Base-by-base conservation (phyloP, 1,140 invertebrate genomes). In the Drosophila nasuta region DNA sequence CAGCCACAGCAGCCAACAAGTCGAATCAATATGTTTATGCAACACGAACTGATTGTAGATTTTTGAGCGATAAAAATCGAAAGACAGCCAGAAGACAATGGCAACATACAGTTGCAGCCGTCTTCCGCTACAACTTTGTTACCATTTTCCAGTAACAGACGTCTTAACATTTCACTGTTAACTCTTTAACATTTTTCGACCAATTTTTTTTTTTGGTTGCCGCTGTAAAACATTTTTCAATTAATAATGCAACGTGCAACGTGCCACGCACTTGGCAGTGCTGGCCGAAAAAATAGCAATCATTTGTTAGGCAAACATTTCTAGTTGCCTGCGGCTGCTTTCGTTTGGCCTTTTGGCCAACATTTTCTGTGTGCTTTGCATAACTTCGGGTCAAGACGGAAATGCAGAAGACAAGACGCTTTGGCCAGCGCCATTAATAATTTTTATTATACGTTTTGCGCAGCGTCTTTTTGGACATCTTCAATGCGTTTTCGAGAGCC, bases 321-420 rank as follows among this genome's bases (percentile, higher is more conserved):
- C 75, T 85, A 81, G 65, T 81, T 81, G 81, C 75, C 20, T 25
- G 20, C 68, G 79, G 46, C 69, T 75, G 85, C 77, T 89, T 88
- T 88, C 81, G 85, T 83, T 89, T 89, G 85, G 85, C 85, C 81
- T 89, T 88, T 88, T 75, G 81, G 51, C 64, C 66, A 89, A 81
- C 85, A 89, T 89, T 82, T 89, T 89, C 20, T 43, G 11, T 43
- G 41, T 43, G 41, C 41, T 43, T 43, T 89, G 85, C 85, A 89
- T 89, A 89, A 89, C 85, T 62, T 72, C 72, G 86, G 85, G 85
- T 89, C 85, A 89, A 89, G 85, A 89, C 85, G 85, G 85, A 89
- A 89, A 89, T 89, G 85, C 68, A 75, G 20, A 25, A 87, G 71
- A 81, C 62, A 78, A 54, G 51, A 54, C 51, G 28, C 41, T 73